Base-by-base conservation (phyloP, 2,113 vertebrate species). In the Callochromis pleurospilus region DNA sequence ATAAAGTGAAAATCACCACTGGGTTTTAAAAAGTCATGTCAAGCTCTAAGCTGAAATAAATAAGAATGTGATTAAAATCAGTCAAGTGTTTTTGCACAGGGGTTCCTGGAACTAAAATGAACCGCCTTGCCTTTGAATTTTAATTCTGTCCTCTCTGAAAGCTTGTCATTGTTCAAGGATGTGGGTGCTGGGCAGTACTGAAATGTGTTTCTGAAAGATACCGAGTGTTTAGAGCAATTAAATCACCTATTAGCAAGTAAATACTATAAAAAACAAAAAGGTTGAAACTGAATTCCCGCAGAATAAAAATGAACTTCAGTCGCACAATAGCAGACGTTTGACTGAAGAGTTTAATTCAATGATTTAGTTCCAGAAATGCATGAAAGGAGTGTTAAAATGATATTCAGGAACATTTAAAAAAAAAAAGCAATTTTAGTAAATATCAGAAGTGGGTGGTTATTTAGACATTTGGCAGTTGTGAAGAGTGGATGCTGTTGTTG, bases 31-130 rank as follows among this genome's bases (percentile, higher is more conserved):
- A 88, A 91, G 88, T 81, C 87, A 92, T 82, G 29, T 62, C 31
- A 56, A 91, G 90, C 90, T 91, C 85, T 62, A 55, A 93, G 87
- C 92, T 92, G 88, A 95, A 95, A 94, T 94, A 94, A 95, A 95
- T 93, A 94, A 91, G 92, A 94, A 92, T 93, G 90, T 95, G 94
- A 95, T 96, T 93, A 95, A 94, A 95, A 95, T 96, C 94, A 95
- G 93, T 94, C 92, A 93, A 95, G 93, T 94, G 92, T 93, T 94
- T 94, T 92, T 88, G 86, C 92, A 93, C 86, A 90, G 89, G 82
- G 24, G 89, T 93, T 94, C 90, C 89, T 94, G 91, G 90, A 93
- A 94, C 91, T 91, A 77, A 92, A 94, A 94, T 93, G 86, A 94
- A 91, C 88, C 60, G 90, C 84, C 83, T 89, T 89, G 91, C 86